Percentiles rank a stretch among this genome's conserved stretches.
Evolutionary conservation across 2,888 invertebrate genomes (phyloP).

Genomic region (Oligia latruncula): DNA sequence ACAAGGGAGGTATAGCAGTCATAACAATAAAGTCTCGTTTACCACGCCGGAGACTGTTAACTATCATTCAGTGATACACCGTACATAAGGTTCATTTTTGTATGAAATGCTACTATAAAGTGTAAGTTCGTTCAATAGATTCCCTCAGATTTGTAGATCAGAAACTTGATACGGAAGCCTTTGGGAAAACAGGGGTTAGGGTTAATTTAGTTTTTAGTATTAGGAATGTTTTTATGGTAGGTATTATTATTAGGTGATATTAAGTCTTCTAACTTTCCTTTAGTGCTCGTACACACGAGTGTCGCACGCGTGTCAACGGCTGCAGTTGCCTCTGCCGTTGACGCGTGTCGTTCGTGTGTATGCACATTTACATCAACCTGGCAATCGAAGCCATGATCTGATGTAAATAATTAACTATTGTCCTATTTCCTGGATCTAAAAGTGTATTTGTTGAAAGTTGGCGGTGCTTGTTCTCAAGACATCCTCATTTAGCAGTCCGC

Average conservation of each 20-base stretch:
- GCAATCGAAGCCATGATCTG: background rate
- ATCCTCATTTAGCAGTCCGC: slow-evolving; percentile 4
- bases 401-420: background rate
- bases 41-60: background rate
- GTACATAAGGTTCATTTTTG: background rate
- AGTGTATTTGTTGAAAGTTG: background rate
- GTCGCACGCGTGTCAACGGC: no score
- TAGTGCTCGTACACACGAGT: background rate
- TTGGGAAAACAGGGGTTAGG: background rate
- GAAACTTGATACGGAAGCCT: background rate
- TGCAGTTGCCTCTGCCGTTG: no score
- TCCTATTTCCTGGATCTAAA: background rate
- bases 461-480: background rate
- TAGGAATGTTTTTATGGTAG: background rate
- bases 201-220: background rate
- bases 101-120: background rate
- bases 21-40: no score
- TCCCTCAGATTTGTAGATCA: background rate
- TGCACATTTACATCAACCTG: background rate
- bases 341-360: background rate
- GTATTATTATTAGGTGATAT: background rate
- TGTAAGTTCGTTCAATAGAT: background rate
- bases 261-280: background rate
- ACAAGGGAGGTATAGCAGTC: no score
- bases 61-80: background rate